phyloP scores from a whole-genome alignment of 2,113 vertebrate genomes.

The Nesospiza acunhae region DNA sequence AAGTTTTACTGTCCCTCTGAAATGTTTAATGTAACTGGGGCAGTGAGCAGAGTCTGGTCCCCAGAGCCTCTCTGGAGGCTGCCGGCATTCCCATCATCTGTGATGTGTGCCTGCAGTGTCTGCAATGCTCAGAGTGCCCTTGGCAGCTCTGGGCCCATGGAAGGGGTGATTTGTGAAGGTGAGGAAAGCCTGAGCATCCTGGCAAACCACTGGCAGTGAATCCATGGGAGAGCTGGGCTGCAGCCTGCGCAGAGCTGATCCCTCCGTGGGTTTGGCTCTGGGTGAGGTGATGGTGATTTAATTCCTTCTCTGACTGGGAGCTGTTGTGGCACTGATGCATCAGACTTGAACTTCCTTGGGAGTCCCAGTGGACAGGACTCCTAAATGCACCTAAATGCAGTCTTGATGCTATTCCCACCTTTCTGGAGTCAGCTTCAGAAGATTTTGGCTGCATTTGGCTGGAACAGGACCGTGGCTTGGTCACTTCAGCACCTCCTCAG shows the following conservation, averaged over 20 bases:
- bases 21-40: background rate
- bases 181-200: background rate
- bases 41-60: background rate
- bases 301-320: background rate
- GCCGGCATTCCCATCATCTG: rapidly evolving
- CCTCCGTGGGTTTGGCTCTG: rapidly evolving
- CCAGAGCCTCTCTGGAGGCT: rapidly evolving
- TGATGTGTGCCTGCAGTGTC: rapidly evolving
- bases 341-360: background rate
- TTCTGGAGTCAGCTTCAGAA: background rate
- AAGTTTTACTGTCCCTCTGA: background rate
- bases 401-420: background rate
- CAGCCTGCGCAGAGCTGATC: rapidly evolving
- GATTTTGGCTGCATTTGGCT: background rate
- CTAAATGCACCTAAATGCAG: background rate
- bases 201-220: background rate
- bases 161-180: rapidly evolving
- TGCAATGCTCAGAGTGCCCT: background rate
- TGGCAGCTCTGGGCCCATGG: rapidly evolving
- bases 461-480: background rate
- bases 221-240: background rate
- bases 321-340: background rate
- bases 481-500: background rate
- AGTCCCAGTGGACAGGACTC: background rate
- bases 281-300: background rate